phyloP scores from a whole-genome alignment of 2,113 vertebrate species.

The Forbesichthys papilliferus region DNA sequence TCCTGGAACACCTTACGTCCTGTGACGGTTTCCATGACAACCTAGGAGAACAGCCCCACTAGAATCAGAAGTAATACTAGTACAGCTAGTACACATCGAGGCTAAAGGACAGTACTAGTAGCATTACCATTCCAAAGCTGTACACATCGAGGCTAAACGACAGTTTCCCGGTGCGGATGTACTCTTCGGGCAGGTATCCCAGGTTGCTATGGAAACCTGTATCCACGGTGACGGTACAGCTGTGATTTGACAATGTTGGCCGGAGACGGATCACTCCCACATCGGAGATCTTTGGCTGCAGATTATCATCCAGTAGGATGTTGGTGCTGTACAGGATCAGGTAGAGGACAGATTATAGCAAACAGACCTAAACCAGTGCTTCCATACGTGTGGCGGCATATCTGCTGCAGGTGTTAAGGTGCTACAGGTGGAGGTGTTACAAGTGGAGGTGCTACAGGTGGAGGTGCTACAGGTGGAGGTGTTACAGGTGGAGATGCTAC shows the following conservation, averaged over 20 bases:
- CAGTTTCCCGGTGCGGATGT: slow-evolving; percentile 72
- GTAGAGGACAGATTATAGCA: not conserved
- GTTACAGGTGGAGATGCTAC: no score
- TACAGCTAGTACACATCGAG: not conserved
- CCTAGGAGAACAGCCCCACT: slow-evolving; percentile 46
- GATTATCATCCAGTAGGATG: slow-evolving; percentile 69
- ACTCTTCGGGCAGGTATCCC: slow-evolving; percentile 76
- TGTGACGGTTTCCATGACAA: slow-evolving; percentile 76
- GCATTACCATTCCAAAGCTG: slow-evolving; percentile 76
- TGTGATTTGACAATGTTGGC: slow-evolving; percentile 59
- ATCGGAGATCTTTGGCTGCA: slow-evolving; percentile 71
- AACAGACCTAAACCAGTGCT: no score
- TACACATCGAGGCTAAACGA: slow-evolving; percentile 78
- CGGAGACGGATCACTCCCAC: slow-evolving; percentile 73
- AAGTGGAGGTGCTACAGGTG: no score
- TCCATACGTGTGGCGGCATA: no score
- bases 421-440: no score
- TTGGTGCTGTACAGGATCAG: slow-evolving; percentile 56
- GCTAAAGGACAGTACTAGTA: not conserved
- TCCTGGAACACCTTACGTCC: slow-evolving; percentile 67
- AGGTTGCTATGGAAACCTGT: slow-evolving; percentile 48
- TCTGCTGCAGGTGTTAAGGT: no score
- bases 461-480: no score
- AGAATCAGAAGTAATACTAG: not conserved
- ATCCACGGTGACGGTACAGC: slow-evolving; percentile 54